Conservation (phyloP, 2,888 invertebrate species). For the Ophion slaviceki region DNA sequence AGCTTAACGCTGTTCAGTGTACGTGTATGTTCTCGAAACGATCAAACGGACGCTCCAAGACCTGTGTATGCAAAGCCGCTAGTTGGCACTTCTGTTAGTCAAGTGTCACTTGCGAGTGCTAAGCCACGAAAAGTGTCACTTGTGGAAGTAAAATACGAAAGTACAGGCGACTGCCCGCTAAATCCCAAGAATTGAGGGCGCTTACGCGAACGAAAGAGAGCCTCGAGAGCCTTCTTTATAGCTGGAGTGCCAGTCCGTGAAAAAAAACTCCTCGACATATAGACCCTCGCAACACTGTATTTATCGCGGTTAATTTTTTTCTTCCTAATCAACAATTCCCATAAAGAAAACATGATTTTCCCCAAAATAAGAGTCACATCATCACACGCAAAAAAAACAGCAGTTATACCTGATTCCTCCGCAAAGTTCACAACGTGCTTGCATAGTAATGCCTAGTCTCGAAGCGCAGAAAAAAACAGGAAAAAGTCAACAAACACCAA, state of each 20-base stretch:
- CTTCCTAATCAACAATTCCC: not conserved
- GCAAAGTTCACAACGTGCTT: not conserved
- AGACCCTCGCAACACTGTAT: not conserved
- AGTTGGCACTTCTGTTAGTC: slow-evolving; percentile 1
- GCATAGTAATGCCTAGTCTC: not conserved
- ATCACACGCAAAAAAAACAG: not conserved
- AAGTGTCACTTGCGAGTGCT: slow-evolving; percentile 7
- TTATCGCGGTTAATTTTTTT: not conserved
- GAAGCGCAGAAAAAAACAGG: not conserved
- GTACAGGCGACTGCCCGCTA: not conserved
- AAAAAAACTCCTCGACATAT: not conserved
- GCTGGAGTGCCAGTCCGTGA: not conserved
- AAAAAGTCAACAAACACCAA: not conserved
- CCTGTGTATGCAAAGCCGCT: not conserved
- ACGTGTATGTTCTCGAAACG: not conserved
- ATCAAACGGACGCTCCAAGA: slow-evolving; percentile 3
- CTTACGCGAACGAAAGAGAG: not conserved
- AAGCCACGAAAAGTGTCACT: not conserved
- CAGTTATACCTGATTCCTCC: not conserved
- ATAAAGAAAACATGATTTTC: not conserved
- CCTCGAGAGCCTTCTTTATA: not conserved
- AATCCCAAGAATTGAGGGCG: not conserved
- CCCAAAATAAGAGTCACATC: not conserved
- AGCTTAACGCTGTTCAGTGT: not conserved
- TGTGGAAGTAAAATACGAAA: not conserved